Base-by-base conservation (phyloP, 2,888 invertebrate genomes). In the Globia sparganii region DNA sequence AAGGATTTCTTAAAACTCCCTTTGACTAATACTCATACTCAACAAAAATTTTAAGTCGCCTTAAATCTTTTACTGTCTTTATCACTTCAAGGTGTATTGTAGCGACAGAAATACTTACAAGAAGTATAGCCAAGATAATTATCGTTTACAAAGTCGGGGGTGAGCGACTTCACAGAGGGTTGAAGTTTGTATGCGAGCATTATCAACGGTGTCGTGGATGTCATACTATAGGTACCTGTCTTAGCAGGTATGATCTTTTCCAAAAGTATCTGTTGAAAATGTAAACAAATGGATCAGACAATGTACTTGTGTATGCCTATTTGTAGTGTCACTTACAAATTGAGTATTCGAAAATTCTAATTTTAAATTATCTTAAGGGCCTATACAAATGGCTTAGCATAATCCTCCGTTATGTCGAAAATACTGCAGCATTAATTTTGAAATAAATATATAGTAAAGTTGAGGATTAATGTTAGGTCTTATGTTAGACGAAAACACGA, bases 101-200 rank as follows among this genome's bases (percentile, higher is more conserved):
- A 31, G 31, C 25, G 67, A 34, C 49, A 53, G 9, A 68, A 40
- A n/a, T 72, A 72, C 34, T 15, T n/a, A 15, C 21, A n/a, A 11
- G 2, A 65, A n/a, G 9, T 21, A 18, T 67, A 40, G 11, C 6
- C 58, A 59, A 18, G 34, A 46, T 72, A 25, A 46, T 28, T 75
- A 56, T 37, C 4, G 28, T 34, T 76, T 77, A 2, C 9, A 21
- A 76, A 76, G 58, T 62, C 25, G 28, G 3, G 28, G 46, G 58
- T 18, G 28, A 56, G 31, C 9, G 4, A 65, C 46, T 76, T 5
- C 58, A 21, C 18, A 37, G 37, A 77, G 58, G 46, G 58, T 40
- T 58, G 28, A 28, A 53, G 21, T 28, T 61, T 53, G 65, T 37
- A 46, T 65, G 37, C n/a, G 21, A 40, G 31, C 25, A 28, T 72